phyloP scores from a whole-genome alignment of 2,797 vertebrate genomes.

The Lagocephalus sceleratus region DNA sequence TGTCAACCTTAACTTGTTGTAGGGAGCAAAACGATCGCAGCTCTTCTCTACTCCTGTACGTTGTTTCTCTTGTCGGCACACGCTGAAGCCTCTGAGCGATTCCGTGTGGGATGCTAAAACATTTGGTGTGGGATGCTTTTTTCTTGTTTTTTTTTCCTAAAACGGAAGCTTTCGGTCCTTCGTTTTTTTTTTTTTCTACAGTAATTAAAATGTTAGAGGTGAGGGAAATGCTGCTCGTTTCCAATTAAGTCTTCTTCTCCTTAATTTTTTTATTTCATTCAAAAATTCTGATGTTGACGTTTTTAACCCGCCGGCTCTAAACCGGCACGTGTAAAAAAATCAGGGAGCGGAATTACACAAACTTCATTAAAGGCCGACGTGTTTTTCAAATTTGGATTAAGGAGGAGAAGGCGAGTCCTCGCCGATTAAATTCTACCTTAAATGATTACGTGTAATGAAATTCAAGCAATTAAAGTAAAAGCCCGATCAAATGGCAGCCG shows the following conservation, averaged over 20 bases:
- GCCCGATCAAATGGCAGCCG: conserved; percentile 82
- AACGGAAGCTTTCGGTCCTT: conserved; percentile 12
- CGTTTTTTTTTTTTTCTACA: conserved; percentile 20
- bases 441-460: conserved; percentile 86
- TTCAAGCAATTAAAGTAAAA: conserved; percentile 95
- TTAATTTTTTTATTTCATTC: not conserved
- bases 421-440: conserved; percentile 78
- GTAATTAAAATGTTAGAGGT: conserved; percentile 6
- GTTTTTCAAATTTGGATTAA: conserved; percentile 13
- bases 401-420: conserved; percentile 39
- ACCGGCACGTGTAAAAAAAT: not conserved
- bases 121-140: conserved; percentile 27
- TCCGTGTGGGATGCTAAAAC: conserved; percentile 20
- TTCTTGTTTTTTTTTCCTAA: no score
- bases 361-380: conserved; percentile 21
- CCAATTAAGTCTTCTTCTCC: not conserved
- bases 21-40: no score
- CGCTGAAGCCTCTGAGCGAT: conserved; percentile 6
- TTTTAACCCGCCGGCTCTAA: not conserved
- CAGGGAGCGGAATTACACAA: conserved; percentile 10
- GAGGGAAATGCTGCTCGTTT: conserved; percentile 5
- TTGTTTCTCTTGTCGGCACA: conserved; percentile 12
- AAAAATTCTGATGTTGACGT: not conserved
- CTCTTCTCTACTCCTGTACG: conserved; percentile 3
- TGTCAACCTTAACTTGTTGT: no score